phyloP scores from a whole-genome alignment of 1,140 invertebrate genomes.

The Lepidurus arcticus region DNA sequence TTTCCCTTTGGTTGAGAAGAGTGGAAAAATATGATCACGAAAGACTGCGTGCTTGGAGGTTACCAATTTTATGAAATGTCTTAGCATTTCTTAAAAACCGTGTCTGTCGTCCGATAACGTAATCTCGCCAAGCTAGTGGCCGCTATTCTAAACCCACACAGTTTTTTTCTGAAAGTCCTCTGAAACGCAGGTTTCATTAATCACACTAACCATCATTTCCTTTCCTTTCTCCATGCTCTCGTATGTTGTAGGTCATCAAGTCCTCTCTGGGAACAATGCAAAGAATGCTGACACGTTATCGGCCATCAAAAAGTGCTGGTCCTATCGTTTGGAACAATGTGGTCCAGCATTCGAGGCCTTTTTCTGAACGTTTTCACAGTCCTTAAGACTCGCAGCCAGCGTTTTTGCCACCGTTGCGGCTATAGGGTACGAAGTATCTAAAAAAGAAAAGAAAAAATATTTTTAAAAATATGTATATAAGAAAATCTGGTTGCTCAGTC shows the following conservation, averaged over 20 bases:
- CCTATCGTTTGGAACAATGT: background rate
- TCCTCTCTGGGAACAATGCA: background rate
- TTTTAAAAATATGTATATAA: too few relatives aligned
- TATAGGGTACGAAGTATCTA: background rate
- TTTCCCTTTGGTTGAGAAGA: background rate
- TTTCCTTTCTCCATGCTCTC: background rate
- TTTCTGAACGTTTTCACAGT: background rate
- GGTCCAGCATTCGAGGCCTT: background rate
- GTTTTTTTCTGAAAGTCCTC: too few relatives aligned
- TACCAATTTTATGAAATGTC: background rate
- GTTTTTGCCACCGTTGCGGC: background rate
- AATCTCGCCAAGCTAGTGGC: too few relatives aligned
- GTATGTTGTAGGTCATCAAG: background rate
- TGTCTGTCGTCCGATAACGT: background rate
- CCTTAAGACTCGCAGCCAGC: background rate
- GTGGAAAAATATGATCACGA: too few relatives aligned
- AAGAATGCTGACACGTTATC: background rate
- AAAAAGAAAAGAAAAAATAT: too few relatives aligned
- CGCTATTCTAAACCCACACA: too few relatives aligned
- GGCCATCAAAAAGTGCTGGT: background rate
- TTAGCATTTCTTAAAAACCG: background rate
- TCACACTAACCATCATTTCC: too few relatives aligned
- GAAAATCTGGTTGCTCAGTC: background rate
- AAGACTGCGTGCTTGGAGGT: too few relatives aligned
- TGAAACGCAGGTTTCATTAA: too few relatives aligned